A percentile compares a stretch with the other conserved stretches of the same genome.
phyloP scores from a whole-genome alignment of 2,797 vertebrate genomes.

The Gymnopithys bicolor region DNA sequence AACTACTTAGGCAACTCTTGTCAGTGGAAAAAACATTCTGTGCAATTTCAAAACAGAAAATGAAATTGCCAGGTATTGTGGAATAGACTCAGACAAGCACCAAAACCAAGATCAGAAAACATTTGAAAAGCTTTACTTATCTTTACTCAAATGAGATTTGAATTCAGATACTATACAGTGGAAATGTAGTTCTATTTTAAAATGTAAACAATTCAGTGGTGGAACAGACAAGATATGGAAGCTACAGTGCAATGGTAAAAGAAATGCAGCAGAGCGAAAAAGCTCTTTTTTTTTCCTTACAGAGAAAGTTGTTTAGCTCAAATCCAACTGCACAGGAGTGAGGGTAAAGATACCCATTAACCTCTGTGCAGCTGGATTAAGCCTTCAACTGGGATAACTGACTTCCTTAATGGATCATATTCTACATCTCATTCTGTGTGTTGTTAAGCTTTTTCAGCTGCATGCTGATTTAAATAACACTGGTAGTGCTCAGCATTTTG shows the following conservation, averaged over 20 bases:
- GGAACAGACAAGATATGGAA: not conserved
- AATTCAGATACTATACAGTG: not conserved
- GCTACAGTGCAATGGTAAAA: not conserved
- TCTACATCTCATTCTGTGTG: not conserved
- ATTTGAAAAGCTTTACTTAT: not conserved
- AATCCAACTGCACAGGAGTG: not conserved
- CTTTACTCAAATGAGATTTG: not conserved
- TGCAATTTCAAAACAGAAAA: conserved; percentile 3
- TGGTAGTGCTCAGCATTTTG: not conserved
- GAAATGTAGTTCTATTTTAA: not conserved
- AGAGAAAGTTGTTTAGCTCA: not conserved
- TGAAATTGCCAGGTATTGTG: not conserved
- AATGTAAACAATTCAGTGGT: not conserved
- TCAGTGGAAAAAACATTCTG: not conserved
- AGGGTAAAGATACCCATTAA: not conserved
- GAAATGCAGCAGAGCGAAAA: not conserved
- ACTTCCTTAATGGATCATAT: not conserved
- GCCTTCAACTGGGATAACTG: not conserved
- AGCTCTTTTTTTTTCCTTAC: not conserved
- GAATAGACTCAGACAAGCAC: not conserved
- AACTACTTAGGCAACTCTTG: not conserved
- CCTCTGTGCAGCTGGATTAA: conserved; percentile 17
- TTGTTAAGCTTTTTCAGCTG: not conserved
- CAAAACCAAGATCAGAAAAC: not conserved
- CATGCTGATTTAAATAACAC: not conserved